phyloP scores from a whole-genome alignment of 2,888 invertebrate species.

The Metallyticus violacea region DNA sequence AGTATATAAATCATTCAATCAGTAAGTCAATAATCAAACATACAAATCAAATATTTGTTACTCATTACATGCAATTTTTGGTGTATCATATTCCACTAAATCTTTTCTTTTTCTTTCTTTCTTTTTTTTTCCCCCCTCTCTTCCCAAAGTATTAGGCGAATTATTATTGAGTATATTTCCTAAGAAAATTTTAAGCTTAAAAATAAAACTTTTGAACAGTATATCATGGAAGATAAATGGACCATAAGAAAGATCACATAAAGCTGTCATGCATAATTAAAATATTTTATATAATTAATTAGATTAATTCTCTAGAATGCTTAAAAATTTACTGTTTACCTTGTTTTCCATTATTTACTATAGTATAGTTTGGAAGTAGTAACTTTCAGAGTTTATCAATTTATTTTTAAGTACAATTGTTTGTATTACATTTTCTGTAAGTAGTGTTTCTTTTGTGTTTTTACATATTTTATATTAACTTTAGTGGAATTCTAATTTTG shows the following conservation, averaged over 20 bases:
- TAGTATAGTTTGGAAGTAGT: neutral
- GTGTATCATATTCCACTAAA: no score
- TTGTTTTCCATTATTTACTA: neutral
- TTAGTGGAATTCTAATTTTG: neutral
- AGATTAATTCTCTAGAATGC: no score
- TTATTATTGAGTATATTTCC: neutral
- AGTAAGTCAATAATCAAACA: neutral
- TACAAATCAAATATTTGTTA: neutral
- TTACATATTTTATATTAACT: neutral
- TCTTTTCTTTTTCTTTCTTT: no score
- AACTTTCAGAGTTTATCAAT: neutral
- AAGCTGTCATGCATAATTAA: neutral
- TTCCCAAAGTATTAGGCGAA: no score
- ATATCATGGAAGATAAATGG: neutral
- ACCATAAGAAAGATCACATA: neutral
- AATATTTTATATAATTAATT: neutral
- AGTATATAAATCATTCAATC: neutral
- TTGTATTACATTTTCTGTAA: no score
- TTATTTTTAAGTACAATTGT: neutral
- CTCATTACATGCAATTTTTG: no score
- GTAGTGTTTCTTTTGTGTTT: no score
- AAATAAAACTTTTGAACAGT: neutral
- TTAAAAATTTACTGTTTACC: neutral
- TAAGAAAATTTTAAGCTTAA: neutral
- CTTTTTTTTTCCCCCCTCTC: no score